Evolutionary conservation across 2,113 vertebrate genomes (phyloP).

Genomic region (Catharus bicknelli): DNA sequence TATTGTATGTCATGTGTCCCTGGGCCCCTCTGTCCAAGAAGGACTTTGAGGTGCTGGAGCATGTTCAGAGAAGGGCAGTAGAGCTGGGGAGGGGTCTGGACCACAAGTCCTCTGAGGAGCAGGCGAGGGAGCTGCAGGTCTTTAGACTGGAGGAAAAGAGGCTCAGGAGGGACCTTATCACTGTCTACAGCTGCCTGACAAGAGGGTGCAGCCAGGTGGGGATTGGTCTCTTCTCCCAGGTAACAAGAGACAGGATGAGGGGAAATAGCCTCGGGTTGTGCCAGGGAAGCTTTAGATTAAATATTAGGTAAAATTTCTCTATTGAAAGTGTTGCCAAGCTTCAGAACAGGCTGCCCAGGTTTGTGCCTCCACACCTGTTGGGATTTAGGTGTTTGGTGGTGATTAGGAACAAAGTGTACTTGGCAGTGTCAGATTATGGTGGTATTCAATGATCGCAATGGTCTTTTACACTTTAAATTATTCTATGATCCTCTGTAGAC

Average conservation of each 20-base stretch:
- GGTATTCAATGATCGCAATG: neutral
- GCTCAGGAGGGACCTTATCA: rapidly evolving
- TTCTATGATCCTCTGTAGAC: neutral
- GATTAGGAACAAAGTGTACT: neutral
- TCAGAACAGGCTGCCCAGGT: neutral
- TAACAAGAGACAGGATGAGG: neutral
- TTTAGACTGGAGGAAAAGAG: neutral
- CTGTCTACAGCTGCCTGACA: neutral
- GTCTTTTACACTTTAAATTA: neutral
- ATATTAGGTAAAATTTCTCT: neutral
- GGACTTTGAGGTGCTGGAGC: rapidly evolving
- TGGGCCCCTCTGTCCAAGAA: neutral
- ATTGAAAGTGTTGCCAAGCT: rapidly evolving
- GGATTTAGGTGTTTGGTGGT: neutral
- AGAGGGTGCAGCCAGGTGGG: rapidly evolving
- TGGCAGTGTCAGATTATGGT: neutral
- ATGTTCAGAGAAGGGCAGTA: rapidly evolving
- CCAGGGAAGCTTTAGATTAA: neutral
- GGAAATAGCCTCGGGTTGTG: neutral
- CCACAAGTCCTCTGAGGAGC: rapidly evolving
- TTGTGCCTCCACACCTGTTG: neutral
- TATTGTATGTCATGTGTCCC: neutral
- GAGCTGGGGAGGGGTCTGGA: neutral
- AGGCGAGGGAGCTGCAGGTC: rapidly evolving
- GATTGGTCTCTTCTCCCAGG: rapidly evolving